These are phyloP conservation scores for Diprion similis DNA, from an alignment of 1,140 invertebrate genomes.

Conservation along the genomic window DNA sequence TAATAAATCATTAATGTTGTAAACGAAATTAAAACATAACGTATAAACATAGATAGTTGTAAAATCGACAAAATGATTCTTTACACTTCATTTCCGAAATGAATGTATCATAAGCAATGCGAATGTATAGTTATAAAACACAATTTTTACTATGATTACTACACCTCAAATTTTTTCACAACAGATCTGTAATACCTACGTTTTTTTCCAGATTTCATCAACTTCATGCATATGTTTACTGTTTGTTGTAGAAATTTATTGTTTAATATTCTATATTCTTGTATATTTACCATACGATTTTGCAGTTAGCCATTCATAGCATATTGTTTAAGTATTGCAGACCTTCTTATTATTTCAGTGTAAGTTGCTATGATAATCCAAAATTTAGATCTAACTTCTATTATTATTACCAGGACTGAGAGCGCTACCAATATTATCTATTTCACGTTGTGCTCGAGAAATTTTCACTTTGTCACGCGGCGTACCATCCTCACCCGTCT, in stretches of 20 bases:
- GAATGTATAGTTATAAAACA: neutral
- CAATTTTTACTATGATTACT: neutral
- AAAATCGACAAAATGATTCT: slow-evolving; percentile 1
- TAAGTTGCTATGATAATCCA: no score
- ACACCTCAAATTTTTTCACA: neutral
- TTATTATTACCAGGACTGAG: slow-evolving; percentile 56
- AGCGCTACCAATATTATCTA: slow-evolving; percentile 73
- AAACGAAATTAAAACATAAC: neutral
- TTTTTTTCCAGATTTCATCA: neutral
- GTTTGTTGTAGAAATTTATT: neutral
- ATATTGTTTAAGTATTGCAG: neutral
- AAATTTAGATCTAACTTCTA: slow-evolving; percentile 20
- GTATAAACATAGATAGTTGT: slow-evolving; percentile 1
- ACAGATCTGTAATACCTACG: slow-evolving; percentile 1
- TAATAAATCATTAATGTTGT: no score
- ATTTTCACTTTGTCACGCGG: slow-evolving; percentile 93
- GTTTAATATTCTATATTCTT: no score
- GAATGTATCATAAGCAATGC: neutral
- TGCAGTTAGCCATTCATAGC: no score
- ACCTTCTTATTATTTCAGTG: neutral
- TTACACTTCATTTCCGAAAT: neutral
- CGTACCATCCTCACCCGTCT: slow-evolving; percentile 85
- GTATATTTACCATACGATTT: no score
- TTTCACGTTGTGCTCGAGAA: slow-evolving; percentile 90
- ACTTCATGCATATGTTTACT: neutral